Percentiles rank a stretch among this genome's conserved stretches.
Evolutionary conservation across 2,797 vertebrate genomes (phyloP).

Genomic region (Leptoclinus maculatus): DNA sequence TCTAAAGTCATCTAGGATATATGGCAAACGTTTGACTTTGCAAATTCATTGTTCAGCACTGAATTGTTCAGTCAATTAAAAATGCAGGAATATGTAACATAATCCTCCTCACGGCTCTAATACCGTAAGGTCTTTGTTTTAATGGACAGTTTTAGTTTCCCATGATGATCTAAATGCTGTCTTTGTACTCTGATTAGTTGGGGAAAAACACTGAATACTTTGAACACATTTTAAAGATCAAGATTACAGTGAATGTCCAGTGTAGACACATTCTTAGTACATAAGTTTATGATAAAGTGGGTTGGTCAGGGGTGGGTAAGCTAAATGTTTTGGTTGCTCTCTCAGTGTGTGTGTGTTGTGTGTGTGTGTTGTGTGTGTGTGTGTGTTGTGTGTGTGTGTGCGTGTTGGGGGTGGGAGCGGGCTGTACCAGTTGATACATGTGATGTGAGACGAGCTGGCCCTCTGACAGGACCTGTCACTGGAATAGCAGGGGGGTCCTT

Average conservation of each 20-base stretch:
- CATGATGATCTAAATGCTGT: background rate
- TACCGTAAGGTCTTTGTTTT: background rate
- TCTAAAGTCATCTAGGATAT: background rate
- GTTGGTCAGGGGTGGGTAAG: background rate
- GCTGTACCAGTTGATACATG: slow-evolving; percentile 81
- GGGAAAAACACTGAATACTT: background rate
- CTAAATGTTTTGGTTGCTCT: slow-evolving; percentile 22
- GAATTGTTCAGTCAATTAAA: background rate
- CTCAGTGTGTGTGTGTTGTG: background rate
- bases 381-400: slow-evolving; percentile 42
- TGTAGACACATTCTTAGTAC: background rate
- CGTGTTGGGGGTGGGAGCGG: slow-evolving; percentile 62
- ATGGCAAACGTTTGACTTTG: background rate
- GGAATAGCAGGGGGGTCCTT: slow-evolving; percentile 84
- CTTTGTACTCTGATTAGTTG: background rate
- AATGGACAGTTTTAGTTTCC: background rate
- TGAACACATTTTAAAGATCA: background rate
- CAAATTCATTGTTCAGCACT: background rate
- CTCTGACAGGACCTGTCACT: slow-evolving; percentile 87
- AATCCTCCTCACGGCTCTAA: background rate
- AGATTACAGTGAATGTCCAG: background rate
- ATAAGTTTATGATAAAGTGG: background rate
- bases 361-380: slow-evolving; percentile 24
- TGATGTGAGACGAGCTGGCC: slow-evolving; percentile 81
- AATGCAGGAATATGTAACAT: background rate